Evolutionary conservation across 2,113 vertebrate genomes (phyloP).

Genomic region (Nothoprocta pentlandii): DNA sequence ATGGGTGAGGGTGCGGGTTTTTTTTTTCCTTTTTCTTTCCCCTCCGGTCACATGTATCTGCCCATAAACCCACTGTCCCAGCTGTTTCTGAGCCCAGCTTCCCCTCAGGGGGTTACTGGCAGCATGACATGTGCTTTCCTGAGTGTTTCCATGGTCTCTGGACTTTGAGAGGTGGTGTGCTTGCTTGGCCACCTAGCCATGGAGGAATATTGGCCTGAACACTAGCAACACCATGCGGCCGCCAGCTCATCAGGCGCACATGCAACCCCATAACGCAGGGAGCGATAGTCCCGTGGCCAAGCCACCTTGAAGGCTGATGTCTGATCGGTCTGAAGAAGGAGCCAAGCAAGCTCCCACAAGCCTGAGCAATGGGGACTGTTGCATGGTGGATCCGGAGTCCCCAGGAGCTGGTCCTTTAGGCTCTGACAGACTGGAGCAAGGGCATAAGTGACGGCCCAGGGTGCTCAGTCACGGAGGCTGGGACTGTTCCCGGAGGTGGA

Average conservation of each 20-base stretch:
- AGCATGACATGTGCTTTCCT: background rate
- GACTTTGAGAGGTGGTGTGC: too few species aligned
- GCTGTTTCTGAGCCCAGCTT: background rate
- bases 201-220: background rate
- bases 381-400: background rate
- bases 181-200: background rate
- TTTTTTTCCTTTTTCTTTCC: background rate
- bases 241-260: accelerated
- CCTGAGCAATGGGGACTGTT: background rate
- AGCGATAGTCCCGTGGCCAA: background rate
- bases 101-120: accelerated
- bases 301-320: background rate
- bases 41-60: accelerated
- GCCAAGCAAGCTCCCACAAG: background rate
- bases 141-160: accelerated
- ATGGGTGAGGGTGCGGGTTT: accelerated
- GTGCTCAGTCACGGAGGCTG: background rate
- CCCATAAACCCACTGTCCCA: background rate
- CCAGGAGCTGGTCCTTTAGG: background rate
- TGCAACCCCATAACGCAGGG: too few species aligned
- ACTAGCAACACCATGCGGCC: background rate
- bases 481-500: background rate
- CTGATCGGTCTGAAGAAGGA: background rate
- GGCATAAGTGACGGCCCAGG: accelerated
- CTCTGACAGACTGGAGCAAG: background rate